Evolutionary conservation across 2,888 invertebrate genomes (phyloP).

Genomic region (Ormyrus labotus): DNA sequence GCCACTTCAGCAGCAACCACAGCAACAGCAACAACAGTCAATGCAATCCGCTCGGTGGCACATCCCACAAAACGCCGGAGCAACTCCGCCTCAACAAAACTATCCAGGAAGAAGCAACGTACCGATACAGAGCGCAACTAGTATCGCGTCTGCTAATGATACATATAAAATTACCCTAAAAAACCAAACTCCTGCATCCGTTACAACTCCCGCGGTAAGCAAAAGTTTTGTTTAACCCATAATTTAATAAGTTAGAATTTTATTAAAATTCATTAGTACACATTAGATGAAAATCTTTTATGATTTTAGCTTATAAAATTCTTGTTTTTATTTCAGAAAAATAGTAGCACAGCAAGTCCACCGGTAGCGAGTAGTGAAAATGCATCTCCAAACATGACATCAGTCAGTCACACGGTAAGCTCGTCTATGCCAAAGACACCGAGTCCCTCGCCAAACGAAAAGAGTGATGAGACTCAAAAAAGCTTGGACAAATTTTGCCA

Average conservation of each 20-base stretch:
- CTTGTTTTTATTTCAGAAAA: conserved; percentile 44
- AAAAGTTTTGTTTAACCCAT: neutral
- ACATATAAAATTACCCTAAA: conserved; percentile 85
- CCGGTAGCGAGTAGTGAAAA: conserved; percentile 23
- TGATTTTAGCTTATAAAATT: neutral
- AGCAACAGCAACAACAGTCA: conserved; percentile 64
- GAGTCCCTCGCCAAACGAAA: conserved; percentile 79
- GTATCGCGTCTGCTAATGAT: conserved; percentile 71
- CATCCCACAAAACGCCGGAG: conserved; percentile 79
- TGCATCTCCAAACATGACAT: conserved; percentile 56
- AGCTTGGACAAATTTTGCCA: conserved; percentile 89
- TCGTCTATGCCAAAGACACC: conserved; percentile 92
- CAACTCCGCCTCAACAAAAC: neutral
- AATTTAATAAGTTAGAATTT: conserved; percentile 15
- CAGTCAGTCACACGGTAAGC: conserved; percentile 77
- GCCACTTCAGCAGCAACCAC: conserved; percentile 65
- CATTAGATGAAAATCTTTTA: neutral
- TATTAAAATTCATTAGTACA: too few species aligned
- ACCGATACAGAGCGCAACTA: conserved; percentile 56
- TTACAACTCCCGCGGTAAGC: conserved; percentile 47
- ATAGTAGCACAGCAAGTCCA: conserved; percentile 59
- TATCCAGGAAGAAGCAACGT: conserved; percentile 21
- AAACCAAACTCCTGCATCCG: conserved; percentile 66
- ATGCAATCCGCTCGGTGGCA: conserved; percentile 82
- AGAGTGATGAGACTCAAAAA: conserved; percentile 79